phyloP scores from a whole-genome alignment of 2,113 vertebrate species.

The Barbus barbus region DNA sequence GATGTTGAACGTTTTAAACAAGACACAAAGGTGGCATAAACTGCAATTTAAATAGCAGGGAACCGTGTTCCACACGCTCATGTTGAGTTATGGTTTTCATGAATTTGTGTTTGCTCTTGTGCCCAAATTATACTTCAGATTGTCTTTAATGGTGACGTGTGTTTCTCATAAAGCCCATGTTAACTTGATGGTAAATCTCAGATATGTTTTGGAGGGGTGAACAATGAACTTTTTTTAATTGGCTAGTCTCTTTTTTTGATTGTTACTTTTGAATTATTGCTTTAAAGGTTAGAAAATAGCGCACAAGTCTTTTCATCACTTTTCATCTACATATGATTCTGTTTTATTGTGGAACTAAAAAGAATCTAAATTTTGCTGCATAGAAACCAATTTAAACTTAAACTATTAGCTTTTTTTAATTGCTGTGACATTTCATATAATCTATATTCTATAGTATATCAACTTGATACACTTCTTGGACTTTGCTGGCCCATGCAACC shows the following conservation, averaged over 20 bases:
- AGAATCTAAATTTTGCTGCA: not conserved
- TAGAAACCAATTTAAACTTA: not conserved
- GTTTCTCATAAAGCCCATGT: conserved; percentile 72
- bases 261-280: no score
- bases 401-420: not conserved
- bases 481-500: conserved; percentile 66
- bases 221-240: conserved; percentile 54
- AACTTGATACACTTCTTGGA: no score
- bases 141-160: conserved; percentile 65
- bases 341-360: no score
- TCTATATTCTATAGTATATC: no score
- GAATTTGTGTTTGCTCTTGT: no score
- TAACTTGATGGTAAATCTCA: conserved; percentile 60
- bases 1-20: no score
- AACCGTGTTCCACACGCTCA: not conserved
- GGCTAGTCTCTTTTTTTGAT: no score
- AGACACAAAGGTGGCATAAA: not conserved
- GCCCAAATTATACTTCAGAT: conserved; percentile 50
- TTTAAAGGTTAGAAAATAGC: no score
- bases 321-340: not conserved
- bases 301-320: not conserved
- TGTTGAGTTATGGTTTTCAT: not conserved
- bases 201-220: conserved; percentile 57
- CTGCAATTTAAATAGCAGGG: not conserved
- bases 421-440: not conserved